These are phyloP conservation scores for Meda fulgida DNA, from an alignment of 2,797 vertebrate genomes.

Conservation along the genomic window DNA sequence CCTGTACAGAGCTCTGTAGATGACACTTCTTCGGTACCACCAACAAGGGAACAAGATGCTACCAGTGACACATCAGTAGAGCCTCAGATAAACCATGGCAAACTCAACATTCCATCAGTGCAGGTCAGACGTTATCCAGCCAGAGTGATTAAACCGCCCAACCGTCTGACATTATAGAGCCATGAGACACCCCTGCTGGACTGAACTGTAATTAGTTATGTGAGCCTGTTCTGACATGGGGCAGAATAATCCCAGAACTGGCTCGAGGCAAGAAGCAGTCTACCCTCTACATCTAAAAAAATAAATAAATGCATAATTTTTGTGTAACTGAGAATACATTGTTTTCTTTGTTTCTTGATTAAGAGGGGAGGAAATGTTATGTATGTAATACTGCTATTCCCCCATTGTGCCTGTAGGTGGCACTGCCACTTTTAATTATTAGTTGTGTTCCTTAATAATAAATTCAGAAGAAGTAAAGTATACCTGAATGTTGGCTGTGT, in stretches of 20 bases:
- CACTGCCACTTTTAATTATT: too few species aligned
- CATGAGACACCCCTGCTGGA: neutral
- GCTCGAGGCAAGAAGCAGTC: slow-evolving; percentile 21
- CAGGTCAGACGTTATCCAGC: neutral
- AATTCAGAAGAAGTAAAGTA: too few species aligned
- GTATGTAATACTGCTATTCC: too few species aligned
- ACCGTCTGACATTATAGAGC: neutral
- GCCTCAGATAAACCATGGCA: neutral
- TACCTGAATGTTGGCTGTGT: too few species aligned
- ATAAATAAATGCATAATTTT: neutral
- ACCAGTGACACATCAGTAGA: neutral
- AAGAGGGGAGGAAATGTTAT: neutral
- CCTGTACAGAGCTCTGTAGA: neutral
- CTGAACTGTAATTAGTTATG: slow-evolving; percentile 7
- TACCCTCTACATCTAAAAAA: neutral
- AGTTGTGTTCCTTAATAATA: too few species aligned
- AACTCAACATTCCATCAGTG: neutral
- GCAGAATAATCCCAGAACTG: slow-evolving; percentile 22
- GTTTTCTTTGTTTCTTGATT: neutral
- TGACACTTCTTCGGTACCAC: neutral
- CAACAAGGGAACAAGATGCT: neutral
- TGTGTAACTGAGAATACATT: neutral
- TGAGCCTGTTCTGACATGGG: slow-evolving; percentile 25
- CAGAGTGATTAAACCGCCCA: neutral
- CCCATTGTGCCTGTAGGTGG: too few species aligned